Percentiles rank a stretch among this genome's conserved stretches.
Evolutionary conservation across 1,140 invertebrate genomes (phyloP).

Genomic region (Coelopa frigida): DNA sequence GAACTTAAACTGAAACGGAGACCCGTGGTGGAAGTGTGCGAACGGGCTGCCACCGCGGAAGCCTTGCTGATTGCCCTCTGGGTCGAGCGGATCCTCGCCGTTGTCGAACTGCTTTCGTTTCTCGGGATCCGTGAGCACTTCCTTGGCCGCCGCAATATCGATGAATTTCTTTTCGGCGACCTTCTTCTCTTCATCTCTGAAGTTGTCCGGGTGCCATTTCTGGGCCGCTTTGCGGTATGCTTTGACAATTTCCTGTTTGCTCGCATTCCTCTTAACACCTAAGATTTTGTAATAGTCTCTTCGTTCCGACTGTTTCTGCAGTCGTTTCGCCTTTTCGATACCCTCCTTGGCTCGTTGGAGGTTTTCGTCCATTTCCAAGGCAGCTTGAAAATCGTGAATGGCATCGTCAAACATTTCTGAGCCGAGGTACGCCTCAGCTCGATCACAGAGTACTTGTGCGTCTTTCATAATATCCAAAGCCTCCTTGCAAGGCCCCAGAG

Average conservation of each 20-base stretch:
- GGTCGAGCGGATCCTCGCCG: slow-evolving; percentile 96
- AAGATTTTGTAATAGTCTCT: slow-evolving; percentile 99
- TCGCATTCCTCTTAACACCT: slow-evolving; percentile 65
- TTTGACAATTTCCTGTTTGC: slow-evolving; percentile 89
- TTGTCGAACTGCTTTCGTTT: slow-evolving; percentile 89
- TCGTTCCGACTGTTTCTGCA: slow-evolving; percentile 88
- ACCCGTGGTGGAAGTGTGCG: slow-evolving; percentile 79
- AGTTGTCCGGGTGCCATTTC: slow-evolving; percentile 99
- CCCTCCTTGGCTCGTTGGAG: slow-evolving; percentile 83
- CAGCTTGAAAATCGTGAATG: slow-evolving; percentile 78
- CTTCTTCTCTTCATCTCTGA: slow-evolving; percentile 86
- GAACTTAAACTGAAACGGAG: slow-evolving; percentile 94
- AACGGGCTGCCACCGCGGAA: slow-evolving; percentile 70
- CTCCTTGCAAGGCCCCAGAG: slow-evolving; percentile 68
- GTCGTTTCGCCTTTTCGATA: slow-evolving; percentile 79
- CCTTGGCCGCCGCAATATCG: slow-evolving; percentile 97
- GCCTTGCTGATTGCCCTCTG: slow-evolving; percentile 65
- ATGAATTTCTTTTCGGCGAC: slow-evolving; percentile 97
- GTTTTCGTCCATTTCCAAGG: slow-evolving; percentile 76
- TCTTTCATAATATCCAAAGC: slow-evolving; percentile 74
- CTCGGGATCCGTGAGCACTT: slow-evolving; percentile 80
- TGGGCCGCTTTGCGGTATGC: slow-evolving; percentile 96
- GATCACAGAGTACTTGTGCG: slow-evolving; percentile 75
- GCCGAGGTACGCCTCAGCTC: slow-evolving; percentile 84
- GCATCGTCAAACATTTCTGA: slow-evolving; percentile 93